Conservation (phyloP, 2,888 invertebrate genomes). For the Azorinus chamasolen region DNA sequence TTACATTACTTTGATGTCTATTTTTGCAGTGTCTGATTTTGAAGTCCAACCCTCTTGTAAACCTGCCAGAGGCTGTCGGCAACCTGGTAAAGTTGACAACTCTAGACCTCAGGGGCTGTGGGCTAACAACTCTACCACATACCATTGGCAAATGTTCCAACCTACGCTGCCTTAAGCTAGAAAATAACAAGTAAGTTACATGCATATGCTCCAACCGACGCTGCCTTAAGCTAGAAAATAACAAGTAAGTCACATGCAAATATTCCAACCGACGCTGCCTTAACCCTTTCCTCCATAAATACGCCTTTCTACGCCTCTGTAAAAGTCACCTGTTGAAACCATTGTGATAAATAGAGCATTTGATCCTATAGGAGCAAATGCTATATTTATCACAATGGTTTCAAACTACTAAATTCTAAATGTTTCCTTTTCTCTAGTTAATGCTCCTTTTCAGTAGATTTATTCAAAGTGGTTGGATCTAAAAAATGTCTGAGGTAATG, state of each 20-base stretch:
- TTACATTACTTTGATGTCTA: no score
- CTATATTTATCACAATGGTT: no score
- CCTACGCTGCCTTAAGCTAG: conserved; percentile 55
- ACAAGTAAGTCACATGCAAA: conserved; percentile 60
- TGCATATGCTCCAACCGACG: conserved; percentile 62
- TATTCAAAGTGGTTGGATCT: no score
- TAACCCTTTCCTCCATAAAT: no score
- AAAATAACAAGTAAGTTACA: conserved; percentile 62
- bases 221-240: conserved; percentile 58
- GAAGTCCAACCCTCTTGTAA: conserved; percentile 57
- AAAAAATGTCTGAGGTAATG: no score
- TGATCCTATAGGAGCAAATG: no score
- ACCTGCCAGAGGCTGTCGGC: conserved; percentile 61
- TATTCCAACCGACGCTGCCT: conserved; percentile 62
- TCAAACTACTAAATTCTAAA: no score
- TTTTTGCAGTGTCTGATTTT: conserved; percentile 61
- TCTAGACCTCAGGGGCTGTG: conserved; percentile 62
- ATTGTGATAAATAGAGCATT: no score
- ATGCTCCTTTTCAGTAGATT: no score
- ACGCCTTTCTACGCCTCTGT: no score
- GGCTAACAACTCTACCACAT: conserved; percentile 58
- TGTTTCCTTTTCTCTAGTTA: no score
- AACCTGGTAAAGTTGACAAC: conserved; percentile 61
- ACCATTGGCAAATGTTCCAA: conserved; percentile 65
- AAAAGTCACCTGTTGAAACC: no score